These are phyloP conservation scores for Conus canariensis DNA, from an alignment of 2,888 invertebrate species.

Conservation along the genomic window DNA sequence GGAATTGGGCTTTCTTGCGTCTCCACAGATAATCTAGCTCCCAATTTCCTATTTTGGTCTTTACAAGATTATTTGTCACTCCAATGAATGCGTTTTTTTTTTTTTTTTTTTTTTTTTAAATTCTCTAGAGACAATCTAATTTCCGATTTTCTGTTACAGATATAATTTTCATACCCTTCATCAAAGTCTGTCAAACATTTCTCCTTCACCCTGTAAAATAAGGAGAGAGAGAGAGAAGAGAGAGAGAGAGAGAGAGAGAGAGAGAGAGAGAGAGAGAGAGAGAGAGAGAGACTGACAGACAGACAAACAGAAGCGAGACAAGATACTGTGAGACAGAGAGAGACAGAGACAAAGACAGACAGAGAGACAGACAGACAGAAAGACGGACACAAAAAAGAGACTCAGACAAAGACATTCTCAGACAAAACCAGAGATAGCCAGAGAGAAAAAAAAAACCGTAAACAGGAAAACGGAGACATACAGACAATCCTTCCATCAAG, in stretches of 20 bases:
- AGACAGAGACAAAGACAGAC: background rate
- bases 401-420: background rate
- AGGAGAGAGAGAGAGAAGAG: slow-evolving; percentile 8
- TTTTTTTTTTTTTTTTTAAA: too few relatives aligned
- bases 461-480: too few relatives aligned
- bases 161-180: too few relatives aligned
- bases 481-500: too few relatives aligned
- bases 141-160: too few relatives aligned
- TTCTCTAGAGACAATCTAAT: too few relatives aligned
- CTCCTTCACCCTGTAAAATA: background rate
- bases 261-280: background rate
- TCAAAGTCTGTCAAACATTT: too few relatives aligned
- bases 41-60: too few relatives aligned
- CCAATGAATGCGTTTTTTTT: too few relatives aligned
- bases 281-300: background rate
- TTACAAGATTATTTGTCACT: too few relatives aligned
- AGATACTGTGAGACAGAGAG: background rate
- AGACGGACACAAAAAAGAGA: background rate
- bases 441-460: background rate
- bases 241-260: slow-evolving; percentile 14
- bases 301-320: background rate
- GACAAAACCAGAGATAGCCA: background rate
- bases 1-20: too few relatives aligned
- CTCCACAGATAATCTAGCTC: too few relatives aligned
- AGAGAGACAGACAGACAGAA: background rate